phyloP scores from a whole-genome alignment of 2,797 vertebrate species.

The Eleutherodactylus coqui region DNA sequence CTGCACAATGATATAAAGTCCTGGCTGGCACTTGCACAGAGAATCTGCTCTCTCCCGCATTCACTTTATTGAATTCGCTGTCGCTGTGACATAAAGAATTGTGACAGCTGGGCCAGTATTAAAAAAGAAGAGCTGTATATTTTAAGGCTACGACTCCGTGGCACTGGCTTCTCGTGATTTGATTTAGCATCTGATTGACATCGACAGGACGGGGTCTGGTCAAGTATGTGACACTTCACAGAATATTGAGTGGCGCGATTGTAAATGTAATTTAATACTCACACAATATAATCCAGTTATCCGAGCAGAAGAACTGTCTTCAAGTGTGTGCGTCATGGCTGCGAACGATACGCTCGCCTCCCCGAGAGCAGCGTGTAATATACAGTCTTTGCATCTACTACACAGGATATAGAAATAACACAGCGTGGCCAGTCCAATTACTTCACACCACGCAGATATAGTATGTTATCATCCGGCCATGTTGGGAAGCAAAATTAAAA shows the following conservation, averaged over 20 bases:
- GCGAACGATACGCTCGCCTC: neutral
- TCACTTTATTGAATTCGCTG: constrained; percentile 48
- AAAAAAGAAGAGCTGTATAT: constrained; percentile 45
- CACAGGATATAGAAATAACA: neutral
- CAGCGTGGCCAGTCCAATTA: too few species aligned
- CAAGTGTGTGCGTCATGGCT: neutral
- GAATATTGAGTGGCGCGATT: constrained; percentile 39
- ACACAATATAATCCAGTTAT: constrained; percentile 37
- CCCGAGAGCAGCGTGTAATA: neutral
- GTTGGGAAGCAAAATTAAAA: too few species aligned
- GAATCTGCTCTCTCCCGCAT: constrained; percentile 16
- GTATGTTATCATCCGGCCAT: too few species aligned
- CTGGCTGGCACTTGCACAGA: neutral
- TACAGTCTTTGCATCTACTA: neutral
- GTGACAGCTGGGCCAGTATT: constrained; percentile 39
- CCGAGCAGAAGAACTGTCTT: constrained; percentile 5
- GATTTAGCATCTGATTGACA: constrained; percentile 48
- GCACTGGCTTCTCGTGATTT: constrained; percentile 2
- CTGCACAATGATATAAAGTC: constrained; percentile 11
- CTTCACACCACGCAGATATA: too few species aligned
- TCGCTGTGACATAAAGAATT: constrained; percentile 42
- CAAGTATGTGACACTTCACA: constrained; percentile 30
- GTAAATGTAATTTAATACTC: constrained; percentile 45
- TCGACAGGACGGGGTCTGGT: constrained; percentile 36
- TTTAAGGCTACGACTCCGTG: constrained; percentile 28